phyloP scores from a whole-genome alignment of 2,888 invertebrate genomes.

The Eupithecia exiguata region DNA sequence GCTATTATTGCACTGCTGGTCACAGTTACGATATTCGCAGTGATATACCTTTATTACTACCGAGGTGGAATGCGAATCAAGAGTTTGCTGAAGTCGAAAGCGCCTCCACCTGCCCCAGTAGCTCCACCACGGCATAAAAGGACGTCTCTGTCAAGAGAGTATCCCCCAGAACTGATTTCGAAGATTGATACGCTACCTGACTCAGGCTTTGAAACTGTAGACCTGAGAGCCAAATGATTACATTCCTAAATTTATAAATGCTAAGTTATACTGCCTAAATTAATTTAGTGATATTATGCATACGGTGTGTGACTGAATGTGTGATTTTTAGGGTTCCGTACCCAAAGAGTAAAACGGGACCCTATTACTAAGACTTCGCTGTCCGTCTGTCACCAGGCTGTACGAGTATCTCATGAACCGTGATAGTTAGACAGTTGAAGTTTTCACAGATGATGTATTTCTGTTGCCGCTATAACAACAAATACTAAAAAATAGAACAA shows the following conservation, averaged over 20 bases:
- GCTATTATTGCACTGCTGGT: conserved; percentile 87
- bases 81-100: conserved; percentile 82
- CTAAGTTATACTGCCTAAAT: conserved; percentile 47
- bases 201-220: conserved; percentile 79
- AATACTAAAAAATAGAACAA: too few species aligned
- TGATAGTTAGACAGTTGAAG: too few species aligned
- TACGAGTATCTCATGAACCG: too few species aligned
- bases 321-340: too few species aligned
- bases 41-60: conserved; percentile 90
- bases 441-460: too few species aligned
- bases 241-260: neutral
- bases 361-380: too few species aligned
- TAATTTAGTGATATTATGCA: conserved; percentile 24
- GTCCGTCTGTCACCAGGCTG: too few species aligned
- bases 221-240: conserved; percentile 67
- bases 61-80: conserved; percentile 88
- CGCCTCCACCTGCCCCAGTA: conserved; percentile 67
- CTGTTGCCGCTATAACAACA: too few species aligned
- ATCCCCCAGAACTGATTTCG: conserved; percentile 68
- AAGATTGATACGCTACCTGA: conserved; percentile 70
- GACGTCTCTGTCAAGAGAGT: conserved; percentile 70
- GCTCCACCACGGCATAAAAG: conserved; percentile 77
- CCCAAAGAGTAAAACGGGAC: too few species aligned
- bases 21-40: conserved; percentile 85
- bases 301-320: conserved; percentile 39